Evolutionary conservation across 2,113 vertebrate genomes (phyloP), one percentile per base, ranked within the genome.

Genomic region (Steatornis caripensis): DNA sequence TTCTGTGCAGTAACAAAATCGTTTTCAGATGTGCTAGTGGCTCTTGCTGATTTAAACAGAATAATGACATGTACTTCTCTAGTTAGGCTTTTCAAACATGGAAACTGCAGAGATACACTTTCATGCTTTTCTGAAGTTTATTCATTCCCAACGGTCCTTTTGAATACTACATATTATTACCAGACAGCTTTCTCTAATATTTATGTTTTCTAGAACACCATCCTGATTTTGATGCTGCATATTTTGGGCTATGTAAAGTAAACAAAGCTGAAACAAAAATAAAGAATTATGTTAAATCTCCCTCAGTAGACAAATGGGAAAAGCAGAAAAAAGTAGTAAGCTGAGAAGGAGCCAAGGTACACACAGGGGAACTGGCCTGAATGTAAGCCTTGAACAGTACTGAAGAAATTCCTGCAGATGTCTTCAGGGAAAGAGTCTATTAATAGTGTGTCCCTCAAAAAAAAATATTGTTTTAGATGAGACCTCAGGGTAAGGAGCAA

Each of bases 231-330:
- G 89, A 89, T 89, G 89, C 89, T 87, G 54, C 87, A 24, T 95
- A 90, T 89, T 97, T 96, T 90, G 94, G 90, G 77, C 97, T 92
- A 82, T 41, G 45, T 92, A 84, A 96, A 92, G 68, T 75, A 89
- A 97, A 97, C 96, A 94, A 97, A 96, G 90, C 95, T 97, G 93
- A 97, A 97, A 97, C 97, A 96, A 97, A 97, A 97, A 94, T 79
- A 87, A 95, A 87, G 74, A 90, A 79, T 54, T 1, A 92, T 85
- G 37, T 89, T 96, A 84, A 89, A 76, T 61, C 45, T 95, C 65
- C 72, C 77, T 69, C n/a, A 34, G 46, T 94, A 91, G 91, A 92
- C 37, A 95, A 91, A 93, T 82, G 65, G 84, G 81, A 61, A 85
- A 90, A 85, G 69, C 72, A 93, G 69, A 79, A 95, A 84, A 94